phyloP scores from a whole-genome alignment of 2,113 vertebrate species.

The Podarcis cretensis region DNA sequence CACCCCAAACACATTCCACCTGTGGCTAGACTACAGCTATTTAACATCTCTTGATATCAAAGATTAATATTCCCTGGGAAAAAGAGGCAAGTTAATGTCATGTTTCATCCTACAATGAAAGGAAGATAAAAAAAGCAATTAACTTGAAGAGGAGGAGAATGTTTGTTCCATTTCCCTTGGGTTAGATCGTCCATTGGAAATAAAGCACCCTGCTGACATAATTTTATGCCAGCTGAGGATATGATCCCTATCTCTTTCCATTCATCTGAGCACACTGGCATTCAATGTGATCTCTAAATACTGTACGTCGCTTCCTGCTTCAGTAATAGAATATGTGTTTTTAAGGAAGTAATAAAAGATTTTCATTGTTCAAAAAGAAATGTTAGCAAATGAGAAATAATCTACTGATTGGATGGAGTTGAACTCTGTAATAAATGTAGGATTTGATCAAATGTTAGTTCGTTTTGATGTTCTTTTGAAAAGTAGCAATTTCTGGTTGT shows the following conservation, averaged over 20 bases:
- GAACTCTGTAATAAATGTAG: background rate
- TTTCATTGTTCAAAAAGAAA: background rate
- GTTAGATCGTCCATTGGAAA: background rate
- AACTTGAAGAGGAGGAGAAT: conserved; percentile 24
- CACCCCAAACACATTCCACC: background rate
- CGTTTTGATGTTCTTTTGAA: background rate
- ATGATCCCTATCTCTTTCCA: conserved; percentile 14
- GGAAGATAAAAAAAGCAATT: conserved; percentile 33
- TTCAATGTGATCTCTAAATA: background rate
- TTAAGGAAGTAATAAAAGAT: background rate
- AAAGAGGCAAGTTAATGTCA: conserved; percentile 14
- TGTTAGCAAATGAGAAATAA: background rate
- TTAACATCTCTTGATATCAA: conserved; percentile 15
- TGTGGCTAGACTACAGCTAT: background rate
- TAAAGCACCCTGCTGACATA: conserved; percentile 10
- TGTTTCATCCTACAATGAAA: conserved; percentile 17
- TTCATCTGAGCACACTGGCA: background rate
- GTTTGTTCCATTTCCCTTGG: conserved; percentile 30
- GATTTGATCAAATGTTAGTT: background rate
- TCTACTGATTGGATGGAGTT: background rate
- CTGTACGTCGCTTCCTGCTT: background rate
- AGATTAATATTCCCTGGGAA: conserved; percentile 15
- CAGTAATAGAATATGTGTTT: background rate
- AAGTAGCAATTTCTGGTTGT: background rate
- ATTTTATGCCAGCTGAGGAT: conserved; percentile 7